Evolutionary conservation across 1,140 invertebrate species (phyloP).

Genomic region (Nasonia giraulti): DNA sequence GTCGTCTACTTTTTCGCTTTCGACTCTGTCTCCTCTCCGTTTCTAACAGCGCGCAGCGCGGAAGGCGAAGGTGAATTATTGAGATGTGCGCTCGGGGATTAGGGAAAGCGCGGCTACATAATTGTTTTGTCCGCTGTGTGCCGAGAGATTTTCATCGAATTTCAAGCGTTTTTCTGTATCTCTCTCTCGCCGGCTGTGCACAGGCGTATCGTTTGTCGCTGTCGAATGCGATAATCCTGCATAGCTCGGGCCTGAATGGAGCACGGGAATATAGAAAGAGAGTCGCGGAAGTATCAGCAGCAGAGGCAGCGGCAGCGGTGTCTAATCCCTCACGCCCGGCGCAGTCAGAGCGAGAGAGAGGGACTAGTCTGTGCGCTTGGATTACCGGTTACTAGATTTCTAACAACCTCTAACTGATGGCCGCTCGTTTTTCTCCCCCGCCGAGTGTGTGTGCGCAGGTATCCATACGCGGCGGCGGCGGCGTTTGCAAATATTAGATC

Average conservation of each 20-base stretch:
- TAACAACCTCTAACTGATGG: constrained; percentile 64
- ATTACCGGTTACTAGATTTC: constrained; percentile 63
- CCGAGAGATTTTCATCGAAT: constrained; percentile 35
- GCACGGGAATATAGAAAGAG: neutral
- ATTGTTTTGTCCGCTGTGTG: constrained; percentile 29
- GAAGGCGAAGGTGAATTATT: constrained; percentile 29
- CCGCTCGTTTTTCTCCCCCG: constrained; percentile 59
- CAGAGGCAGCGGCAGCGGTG: neutral
- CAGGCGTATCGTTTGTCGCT: constrained; percentile 30
- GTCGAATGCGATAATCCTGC: constrained; percentile 34
- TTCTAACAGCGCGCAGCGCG: neutral
- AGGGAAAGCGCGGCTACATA: constrained; percentile 25
- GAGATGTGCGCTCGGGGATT: neutral
- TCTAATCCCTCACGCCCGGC: constrained; percentile 25
- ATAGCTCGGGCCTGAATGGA: neutral
- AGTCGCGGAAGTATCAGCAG: constrained; percentile 28
- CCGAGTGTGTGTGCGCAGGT: neutral
- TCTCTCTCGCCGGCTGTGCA: neutral
- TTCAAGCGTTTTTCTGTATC: neutral
- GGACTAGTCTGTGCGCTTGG: constrained; percentile 40
- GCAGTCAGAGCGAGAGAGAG: neutral
- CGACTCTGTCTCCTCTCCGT: too few species aligned
- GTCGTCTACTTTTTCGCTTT: too few species aligned
- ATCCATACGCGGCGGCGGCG: constrained; percentile 11
- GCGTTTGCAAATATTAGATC: constrained; percentile 64